phyloP scores from a whole-genome alignment of 2,113 vertebrate species.

The Chaenocephalus aceratus region DNA sequence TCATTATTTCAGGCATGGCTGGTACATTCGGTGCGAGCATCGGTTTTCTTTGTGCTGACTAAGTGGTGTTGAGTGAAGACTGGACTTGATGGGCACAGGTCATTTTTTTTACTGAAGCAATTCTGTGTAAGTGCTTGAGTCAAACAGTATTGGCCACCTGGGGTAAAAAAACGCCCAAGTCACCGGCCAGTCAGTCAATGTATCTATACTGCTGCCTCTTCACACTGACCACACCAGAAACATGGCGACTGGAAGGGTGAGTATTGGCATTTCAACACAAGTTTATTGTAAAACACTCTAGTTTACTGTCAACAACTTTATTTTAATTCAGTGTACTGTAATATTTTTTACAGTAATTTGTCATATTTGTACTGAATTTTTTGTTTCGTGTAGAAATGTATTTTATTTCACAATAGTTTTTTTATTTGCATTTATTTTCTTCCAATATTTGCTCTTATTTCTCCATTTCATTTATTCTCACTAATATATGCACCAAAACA shows the following conservation, averaged over 20 bases:
- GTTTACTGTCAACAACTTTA: no score
- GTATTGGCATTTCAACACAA: not conserved
- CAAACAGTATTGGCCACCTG: slow-evolving; percentile 71
- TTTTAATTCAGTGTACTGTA: no score
- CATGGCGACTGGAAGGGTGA: slow-evolving; percentile 14
- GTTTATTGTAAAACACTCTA: not conserved
- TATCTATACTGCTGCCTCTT: slow-evolving; percentile 57
- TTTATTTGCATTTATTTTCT: no score
- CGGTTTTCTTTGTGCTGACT: slow-evolving; percentile 57
- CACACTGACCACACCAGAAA: slow-evolving; percentile 29
- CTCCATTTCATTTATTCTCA: no score
- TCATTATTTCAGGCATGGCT: slow-evolving; percentile 33
- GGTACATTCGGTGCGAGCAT: slow-evolving; percentile 22
- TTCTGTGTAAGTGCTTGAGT: slow-evolving; percentile 72
- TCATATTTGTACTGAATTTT: no score
- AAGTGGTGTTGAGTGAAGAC: slow-evolving; percentile 42
- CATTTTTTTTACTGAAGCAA: slow-evolving; percentile 62
- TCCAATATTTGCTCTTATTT: no score
- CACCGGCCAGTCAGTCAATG: slow-evolving; percentile 56
- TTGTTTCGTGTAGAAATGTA: no score
- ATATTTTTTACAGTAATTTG: no score
- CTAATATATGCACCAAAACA: no score
- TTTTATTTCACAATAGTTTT: no score
- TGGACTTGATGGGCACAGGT: slow-evolving; percentile 39
- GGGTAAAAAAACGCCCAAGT: slow-evolving; percentile 37